Evolutionary conservation across 1,140 invertebrate species (phyloP).

Genomic region (Condylostylus longicornis): DNA sequence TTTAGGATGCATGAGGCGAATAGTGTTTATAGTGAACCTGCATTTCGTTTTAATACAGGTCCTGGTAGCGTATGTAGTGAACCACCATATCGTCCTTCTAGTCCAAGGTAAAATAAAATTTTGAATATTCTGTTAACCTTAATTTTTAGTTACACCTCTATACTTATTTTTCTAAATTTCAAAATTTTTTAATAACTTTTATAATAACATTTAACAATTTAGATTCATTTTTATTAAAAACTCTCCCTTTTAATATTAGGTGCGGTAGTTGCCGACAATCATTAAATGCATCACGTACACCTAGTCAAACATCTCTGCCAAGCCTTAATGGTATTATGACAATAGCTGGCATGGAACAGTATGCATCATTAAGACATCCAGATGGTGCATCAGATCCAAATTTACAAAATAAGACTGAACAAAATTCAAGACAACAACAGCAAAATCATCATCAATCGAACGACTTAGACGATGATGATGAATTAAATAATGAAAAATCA

Average conservation of each 20-base stretch:
- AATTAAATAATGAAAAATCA: constrained; percentile 42
- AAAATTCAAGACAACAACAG: constrained; percentile 21
- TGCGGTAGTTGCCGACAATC: constrained; percentile 15
- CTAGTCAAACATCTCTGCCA: constrained; percentile 28
- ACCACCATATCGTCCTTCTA: constrained; percentile 31
- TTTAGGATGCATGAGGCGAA: constrained; percentile 47
- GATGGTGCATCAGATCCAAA: constrained; percentile 85
- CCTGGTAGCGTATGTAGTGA: constrained; percentile 49
- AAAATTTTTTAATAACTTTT: constrained; percentile 12
- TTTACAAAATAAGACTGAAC: constrained; percentile 38
- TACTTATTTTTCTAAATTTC: constrained; percentile 9
- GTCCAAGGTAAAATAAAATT: constrained; percentile 24
- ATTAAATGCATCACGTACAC: constrained; percentile 21
- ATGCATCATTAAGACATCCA: constrained; percentile 61
- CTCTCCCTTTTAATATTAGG: no score
- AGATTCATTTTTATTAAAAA: no score
- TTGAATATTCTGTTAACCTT: constrained; percentile 33
- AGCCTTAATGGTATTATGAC: constrained; percentile 34
- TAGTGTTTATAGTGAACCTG: constrained; percentile 68
- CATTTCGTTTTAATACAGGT: constrained; percentile 54
- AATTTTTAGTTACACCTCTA: constrained; percentile 13
- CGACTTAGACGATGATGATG: no score
- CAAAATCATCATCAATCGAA: no score
- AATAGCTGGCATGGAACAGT: constrained; percentile 42
- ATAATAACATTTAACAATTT: constrained; percentile 3